Evolutionary conservation across 2,888 invertebrate genomes (phyloP).

Genomic region (Chesias legatella): DNA sequence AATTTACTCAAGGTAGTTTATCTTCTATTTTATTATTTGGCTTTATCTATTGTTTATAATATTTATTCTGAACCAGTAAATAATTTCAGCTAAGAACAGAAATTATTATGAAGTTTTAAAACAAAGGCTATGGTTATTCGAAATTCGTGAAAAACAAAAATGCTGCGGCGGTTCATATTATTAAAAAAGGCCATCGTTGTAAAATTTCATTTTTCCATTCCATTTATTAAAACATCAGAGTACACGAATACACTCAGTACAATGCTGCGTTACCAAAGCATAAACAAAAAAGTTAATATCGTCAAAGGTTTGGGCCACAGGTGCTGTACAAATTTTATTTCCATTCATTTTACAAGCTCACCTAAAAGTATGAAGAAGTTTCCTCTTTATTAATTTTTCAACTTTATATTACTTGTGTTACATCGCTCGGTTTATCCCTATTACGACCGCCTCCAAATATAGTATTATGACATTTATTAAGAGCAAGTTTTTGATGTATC

Average conservation of each 20-base stretch:
- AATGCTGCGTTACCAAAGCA: slow-evolving; percentile 53
- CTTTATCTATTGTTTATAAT: too few species aligned
- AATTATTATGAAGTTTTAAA: slow-evolving; percentile 2
- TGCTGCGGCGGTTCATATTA: background rate
- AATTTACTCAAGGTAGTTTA: too few species aligned
- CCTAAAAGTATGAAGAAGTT: slow-evolving; percentile 76
- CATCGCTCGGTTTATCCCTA: slow-evolving; percentile 66
- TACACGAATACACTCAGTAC: slow-evolving; percentile 35
- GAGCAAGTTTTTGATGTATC: slow-evolving; percentile 7
- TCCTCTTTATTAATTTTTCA: slow-evolving; percentile 80
- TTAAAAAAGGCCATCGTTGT: slow-evolving; percentile 2
- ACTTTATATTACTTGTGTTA: slow-evolving; percentile 77
- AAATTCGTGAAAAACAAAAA: too few species aligned
- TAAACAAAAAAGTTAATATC: slow-evolving; percentile 77
- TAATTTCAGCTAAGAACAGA: too few species aligned
- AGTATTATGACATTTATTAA: slow-evolving; percentile 24
- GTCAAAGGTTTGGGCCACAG: slow-evolving; percentile 75
- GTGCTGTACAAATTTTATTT: slow-evolving; percentile 77
- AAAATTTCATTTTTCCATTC: slow-evolving; percentile 4
- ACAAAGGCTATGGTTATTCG: background rate
- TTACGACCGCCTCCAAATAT: slow-evolving; percentile 37
- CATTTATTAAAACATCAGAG: slow-evolving; percentile 21
- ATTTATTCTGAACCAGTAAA: too few species aligned
- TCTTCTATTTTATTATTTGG: too few species aligned
- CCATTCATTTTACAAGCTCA: slow-evolving; percentile 78